phyloP scores from a whole-genome alignment of 2,113 vertebrate species.

The Capreolus pygargus region DNA sequence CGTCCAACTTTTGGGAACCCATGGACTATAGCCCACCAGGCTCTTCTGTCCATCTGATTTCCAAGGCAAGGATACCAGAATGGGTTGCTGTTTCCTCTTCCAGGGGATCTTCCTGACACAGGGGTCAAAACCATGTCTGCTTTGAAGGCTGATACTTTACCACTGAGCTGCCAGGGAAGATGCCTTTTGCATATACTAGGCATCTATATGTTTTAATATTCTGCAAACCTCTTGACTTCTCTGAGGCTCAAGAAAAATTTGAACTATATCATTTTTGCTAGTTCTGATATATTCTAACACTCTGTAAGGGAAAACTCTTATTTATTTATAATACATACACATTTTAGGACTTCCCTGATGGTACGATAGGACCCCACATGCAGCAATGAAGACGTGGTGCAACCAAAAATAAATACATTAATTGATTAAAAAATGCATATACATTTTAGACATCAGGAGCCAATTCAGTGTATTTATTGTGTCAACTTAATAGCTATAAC shows the following conservation, averaged over 20 bases:
- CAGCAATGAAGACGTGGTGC: not conserved
- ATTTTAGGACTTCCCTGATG: not conserved
- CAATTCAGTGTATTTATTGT: not conserved
- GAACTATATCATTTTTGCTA: not conserved
- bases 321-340: not conserved
- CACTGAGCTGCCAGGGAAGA: not conserved
- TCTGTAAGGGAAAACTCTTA: not conserved
- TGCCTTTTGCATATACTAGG: not conserved
- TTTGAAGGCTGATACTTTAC: no score
- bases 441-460: not conserved
- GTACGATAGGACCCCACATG: not conserved
- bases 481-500: not conserved
- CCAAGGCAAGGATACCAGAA: not conserved
- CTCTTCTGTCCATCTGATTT: not conserved
- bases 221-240: not conserved
- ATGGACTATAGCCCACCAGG: not conserved
- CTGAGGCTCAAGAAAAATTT: not conserved
- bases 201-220: not conserved
- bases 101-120: not conserved
- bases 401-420: not conserved
- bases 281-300: not conserved
- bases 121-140: not conserved
- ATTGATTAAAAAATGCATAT: not conserved
- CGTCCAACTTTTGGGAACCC: not conserved
- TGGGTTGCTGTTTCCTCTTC: not conserved